These are phyloP conservation scores for Mugil cephalus DNA, from an alignment of 2,113 vertebrate species.

Conservation along the genomic window DNA sequence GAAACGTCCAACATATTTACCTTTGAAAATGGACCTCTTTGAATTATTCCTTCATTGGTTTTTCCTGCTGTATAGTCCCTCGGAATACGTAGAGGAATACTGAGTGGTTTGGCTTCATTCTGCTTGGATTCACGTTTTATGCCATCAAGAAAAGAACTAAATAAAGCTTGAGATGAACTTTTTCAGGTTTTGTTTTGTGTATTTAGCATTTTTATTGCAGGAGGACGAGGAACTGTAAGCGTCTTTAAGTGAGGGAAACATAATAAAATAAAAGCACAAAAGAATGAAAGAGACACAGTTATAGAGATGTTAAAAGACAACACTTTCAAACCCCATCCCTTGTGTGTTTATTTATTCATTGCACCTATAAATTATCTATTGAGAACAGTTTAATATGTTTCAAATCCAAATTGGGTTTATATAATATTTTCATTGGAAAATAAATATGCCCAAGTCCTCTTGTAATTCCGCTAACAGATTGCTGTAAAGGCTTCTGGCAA, in stretches of 20 bases:
- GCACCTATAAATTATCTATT: conserved; percentile 18
- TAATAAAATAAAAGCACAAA: no score
- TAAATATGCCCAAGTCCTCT: conserved; percentile 12
- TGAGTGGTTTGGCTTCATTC: conserved; percentile 39
- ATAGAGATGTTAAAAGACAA: no score
- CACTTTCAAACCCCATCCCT: neutral
- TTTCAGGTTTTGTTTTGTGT: no score
- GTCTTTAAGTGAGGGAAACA: no score
- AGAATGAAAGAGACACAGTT: no score
- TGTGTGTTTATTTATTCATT: neutral
- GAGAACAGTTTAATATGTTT: conserved; percentile 1
- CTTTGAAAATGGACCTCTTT: conserved; percentile 63
- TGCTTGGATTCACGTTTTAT: conserved; percentile 8
- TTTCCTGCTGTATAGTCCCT: conserved; percentile 32
- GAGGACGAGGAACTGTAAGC: no score
- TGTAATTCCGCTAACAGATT: conserved; percentile 55
- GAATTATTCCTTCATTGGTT: conserved; percentile 51
- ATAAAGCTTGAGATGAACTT: conserved; percentile 12
- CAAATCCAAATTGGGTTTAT: conserved; percentile 8
- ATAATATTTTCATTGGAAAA: conserved; percentile 21
- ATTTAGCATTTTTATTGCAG: neutral
- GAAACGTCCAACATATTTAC: conserved; percentile 58
- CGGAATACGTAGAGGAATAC: conserved; percentile 40
- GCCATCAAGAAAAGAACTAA: conserved; percentile 11
- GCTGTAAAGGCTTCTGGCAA: conserved; percentile 52